Percentiles rank a stretch among this genome's conserved stretches.
Evolutionary conservation across 1,140 invertebrate species (phyloP).

Genomic region (Bombyx mori): ASM3026992v2 NC_085110.1:4855001-4855500

Average conservation of each 20-base stretch:
- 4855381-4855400: constrained; percentile 79
- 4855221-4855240: neutral
- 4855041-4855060: neutral
- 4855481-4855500: too few species aligned
- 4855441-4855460: constrained; percentile 78
- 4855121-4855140: constrained; percentile 58
- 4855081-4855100: constrained; percentile 67
- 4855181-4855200: neutral
- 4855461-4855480: constrained; percentile 31
- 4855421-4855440: constrained; percentile 82
- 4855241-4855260: neutral
- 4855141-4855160: constrained; percentile 65
- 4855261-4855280: constrained; percentile 14
- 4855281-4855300: constrained; percentile 65
- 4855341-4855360: constrained; percentile 50
- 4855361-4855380: constrained; percentile 52
- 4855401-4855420: constrained; percentile 84
- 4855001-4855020: too few species aligned
- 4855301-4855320: constrained; percentile 74
- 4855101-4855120: constrained; percentile 68
- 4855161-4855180: constrained; percentile 45
- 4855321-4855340: constrained; percentile 63
- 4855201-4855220: neutral
- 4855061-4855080: constrained; percentile 34
- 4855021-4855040: too few species aligned